Evolutionary conservation across 2,888 invertebrate genomes (phyloP).

Genomic region (Brachylomia viminalis): DNA sequence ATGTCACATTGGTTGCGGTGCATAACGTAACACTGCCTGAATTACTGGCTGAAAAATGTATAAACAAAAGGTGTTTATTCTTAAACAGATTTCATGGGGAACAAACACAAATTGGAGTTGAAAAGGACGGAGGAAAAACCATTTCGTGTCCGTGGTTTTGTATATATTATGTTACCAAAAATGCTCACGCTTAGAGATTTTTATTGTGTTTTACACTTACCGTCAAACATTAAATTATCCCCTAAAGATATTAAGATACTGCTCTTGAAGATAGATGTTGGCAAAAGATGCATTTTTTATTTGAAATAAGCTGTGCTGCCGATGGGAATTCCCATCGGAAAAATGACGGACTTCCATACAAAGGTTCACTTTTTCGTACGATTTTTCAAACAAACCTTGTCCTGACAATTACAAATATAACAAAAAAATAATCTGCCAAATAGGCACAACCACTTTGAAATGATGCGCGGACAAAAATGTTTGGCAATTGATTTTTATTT

Average conservation of each 20-base stretch:
- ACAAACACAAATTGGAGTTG: not conserved
- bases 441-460: too few relatives aligned
- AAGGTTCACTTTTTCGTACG: too few relatives aligned
- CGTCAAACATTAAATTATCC: not conserved
- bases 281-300: not conserved
- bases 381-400: too few relatives aligned
- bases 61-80: conserved; percentile 14
- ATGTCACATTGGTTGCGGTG: conserved; percentile 47
- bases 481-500: too few relatives aligned
- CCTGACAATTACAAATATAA: too few relatives aligned
- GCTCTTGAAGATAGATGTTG: not conserved
- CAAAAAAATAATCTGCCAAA: too few relatives aligned
- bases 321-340: too few relatives aligned
- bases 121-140: not conserved
- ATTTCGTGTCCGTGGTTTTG: not conserved
- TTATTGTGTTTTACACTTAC: not conserved
- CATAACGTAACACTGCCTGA: not conserved
- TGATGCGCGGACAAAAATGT: too few relatives aligned
- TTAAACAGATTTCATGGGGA: not conserved
- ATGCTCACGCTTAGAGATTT: not conserved
- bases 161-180: not conserved
- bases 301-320: too few relatives aligned
- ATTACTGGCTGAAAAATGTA: conserved; percentile 32
- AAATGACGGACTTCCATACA: too few relatives aligned
- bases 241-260: not conserved